phyloP scores from a whole-genome alignment of 2,797 vertebrate species.

The Acestrorhynchus altus region DNA sequence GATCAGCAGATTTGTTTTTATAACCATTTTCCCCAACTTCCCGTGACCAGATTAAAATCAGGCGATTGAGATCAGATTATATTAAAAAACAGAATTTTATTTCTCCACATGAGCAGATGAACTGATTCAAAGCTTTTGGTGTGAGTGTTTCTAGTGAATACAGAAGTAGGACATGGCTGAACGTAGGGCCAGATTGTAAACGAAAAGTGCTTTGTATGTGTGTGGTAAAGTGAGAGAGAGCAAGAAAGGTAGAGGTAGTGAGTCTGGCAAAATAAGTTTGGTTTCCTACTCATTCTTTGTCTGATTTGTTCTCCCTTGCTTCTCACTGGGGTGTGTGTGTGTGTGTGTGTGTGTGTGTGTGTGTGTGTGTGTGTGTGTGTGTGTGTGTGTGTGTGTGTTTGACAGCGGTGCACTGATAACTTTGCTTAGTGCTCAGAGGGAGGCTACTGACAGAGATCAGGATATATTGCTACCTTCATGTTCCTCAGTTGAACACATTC shows the following conservation, averaged over 20 bases:
- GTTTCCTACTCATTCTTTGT: not conserved
- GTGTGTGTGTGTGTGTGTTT: constrained; percentile 55
- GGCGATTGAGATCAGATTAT: constrained; percentile 1
- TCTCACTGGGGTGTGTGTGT: constrained; percentile 29
- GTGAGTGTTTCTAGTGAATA: not conserved
- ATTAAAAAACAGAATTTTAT: not conserved
- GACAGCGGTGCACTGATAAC: constrained; percentile 76
- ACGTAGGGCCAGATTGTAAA: not conserved
- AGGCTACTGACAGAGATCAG: constrained; percentile 36
- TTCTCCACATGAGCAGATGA: not conserved
- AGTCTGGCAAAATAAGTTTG: no score
- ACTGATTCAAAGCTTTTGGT: not conserved
- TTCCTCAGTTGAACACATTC: not conserved
- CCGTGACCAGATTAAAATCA: constrained; percentile 19
- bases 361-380: constrained; percentile 56
- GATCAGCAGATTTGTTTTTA: not conserved
- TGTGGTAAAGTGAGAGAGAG: no score
- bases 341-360: constrained; percentile 51
- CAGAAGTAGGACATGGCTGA: not conserved
- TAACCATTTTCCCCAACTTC: not conserved
- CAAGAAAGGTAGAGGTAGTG: no score
- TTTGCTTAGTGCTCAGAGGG: constrained; percentile 75
- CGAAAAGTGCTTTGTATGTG: no score
- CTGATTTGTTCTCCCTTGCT: not conserved
- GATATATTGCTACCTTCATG: constrained; percentile 16